Conservation (phyloP, 2,113 vertebrate genomes). For the Pipa parva region DNA sequence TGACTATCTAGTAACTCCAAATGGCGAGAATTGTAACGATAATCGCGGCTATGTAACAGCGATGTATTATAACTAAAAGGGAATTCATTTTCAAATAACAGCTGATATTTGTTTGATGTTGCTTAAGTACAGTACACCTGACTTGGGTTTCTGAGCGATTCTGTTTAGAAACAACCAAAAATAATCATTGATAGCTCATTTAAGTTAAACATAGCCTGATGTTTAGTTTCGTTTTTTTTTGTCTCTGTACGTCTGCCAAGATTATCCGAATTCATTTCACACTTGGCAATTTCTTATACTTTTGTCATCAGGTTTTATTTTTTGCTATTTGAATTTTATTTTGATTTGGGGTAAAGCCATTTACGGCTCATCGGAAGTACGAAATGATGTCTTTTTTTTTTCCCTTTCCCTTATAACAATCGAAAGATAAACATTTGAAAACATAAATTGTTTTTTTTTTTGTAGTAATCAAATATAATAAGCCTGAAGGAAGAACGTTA, state of each 20-base stretch:
- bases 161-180: not conserved
- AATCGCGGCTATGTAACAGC: too few relatives aligned
- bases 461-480: conserved; percentile 17
- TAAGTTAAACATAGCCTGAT: not conserved
- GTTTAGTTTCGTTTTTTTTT: not conserved
- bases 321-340: conserved; percentile 11
- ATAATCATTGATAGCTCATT: not conserved
- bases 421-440: conserved; percentile 1
- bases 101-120: too few relatives aligned
- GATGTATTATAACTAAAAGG: too few relatives aligned
- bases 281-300: not conserved
- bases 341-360: not conserved
- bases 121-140: too few relatives aligned
- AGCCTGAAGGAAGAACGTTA: not conserved
- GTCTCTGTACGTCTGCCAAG: not conserved
- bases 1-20: too few relatives aligned
- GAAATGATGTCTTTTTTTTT: not conserved
- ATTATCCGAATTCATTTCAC: not conserved
- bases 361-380: not conserved
- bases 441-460: conserved; percentile 1
- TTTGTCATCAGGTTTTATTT: conserved; percentile 1
- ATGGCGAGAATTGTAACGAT: too few relatives aligned
- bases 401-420: not conserved
- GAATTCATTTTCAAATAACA: too few relatives aligned
- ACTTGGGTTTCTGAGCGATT: too few relatives aligned